Base-by-base conservation (phyloP, 2,888 invertebrate species). In the Cataglyphis rosenhaueri region DNA sequence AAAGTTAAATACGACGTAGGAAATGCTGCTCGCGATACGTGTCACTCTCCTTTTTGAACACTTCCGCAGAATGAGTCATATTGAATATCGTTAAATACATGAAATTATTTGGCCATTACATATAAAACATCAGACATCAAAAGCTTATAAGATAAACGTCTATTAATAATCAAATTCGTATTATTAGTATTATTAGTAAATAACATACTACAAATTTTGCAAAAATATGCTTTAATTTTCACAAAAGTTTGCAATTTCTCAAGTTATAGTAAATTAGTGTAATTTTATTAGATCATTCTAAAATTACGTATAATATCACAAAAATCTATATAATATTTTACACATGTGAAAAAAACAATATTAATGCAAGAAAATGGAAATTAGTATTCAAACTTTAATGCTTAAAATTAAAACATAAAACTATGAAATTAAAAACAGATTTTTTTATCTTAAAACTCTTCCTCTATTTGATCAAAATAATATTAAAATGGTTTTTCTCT, bases 1-100 rank as follows among this genome's bases (percentile, higher is more conserved):
- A 79, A 84, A 82, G 83, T 87, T 64, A 89, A 87, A 88, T 68
- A 86, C 81, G 64, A 32, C 65, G 78, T 64, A 25, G 74, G 65
- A 82, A 89, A 89, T 25, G 83, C 68, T 25, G 82, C 64, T 64
- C 29, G 41, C 38, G 25, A 4, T 44, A 38, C 38, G 29, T 68
- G 44, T 79, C 59, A 8, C 41, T 38, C 29, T 25, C 76, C 18
- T 78, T 78, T n/a, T 21, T 9, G 18, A 59, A 71, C 35, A 71
- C 44, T 79, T 71, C 21, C 57, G 44, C 57, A 8, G 6, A 6
- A 59, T 70, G 59, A 71, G 18, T 71, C 59, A 71, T 59, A 41
- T 9, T 29, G n/a, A n/a, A 29, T 68, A 59, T 25, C 32, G 25
- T 44, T 52, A 70, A 70, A 70, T 15, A n/a, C 29, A 52, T 55